Evolutionary conservation across 1,140 invertebrate species (phyloP).

Genomic region (silkworm (Bombyx mori)): DNA sequence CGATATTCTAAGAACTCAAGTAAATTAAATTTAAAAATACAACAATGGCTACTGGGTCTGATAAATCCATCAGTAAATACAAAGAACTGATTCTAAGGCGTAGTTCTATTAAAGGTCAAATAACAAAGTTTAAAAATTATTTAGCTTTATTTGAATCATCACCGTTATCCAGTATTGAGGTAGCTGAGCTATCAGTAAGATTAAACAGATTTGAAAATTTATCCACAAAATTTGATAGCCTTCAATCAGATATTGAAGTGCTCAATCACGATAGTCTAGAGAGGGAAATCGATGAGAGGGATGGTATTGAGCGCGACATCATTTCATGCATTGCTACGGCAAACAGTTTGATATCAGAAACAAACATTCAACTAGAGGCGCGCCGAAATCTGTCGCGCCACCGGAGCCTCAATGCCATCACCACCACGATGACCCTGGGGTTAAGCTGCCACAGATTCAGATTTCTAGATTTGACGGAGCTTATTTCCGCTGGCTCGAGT

Average conservation of each 20-base stretch:
- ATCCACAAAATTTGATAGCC: constrained; percentile 9
- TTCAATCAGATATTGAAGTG: too few relatives aligned
- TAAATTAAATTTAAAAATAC: too few relatives aligned
- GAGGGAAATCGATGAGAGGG: too few relatives aligned
- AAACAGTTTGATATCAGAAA: constrained; percentile 13
- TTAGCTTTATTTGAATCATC: constrained; percentile 12
- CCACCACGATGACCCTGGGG: constrained; percentile 9
- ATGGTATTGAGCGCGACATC: constrained; percentile 20
- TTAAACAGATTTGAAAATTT: constrained; percentile 23
- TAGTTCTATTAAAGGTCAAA: constrained; percentile 16
- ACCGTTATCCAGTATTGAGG: constrained; percentile 16
- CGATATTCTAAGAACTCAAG: too few relatives aligned
- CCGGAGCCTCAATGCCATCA: constrained; percentile 4
- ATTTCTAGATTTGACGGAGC: constrained; percentile 32
- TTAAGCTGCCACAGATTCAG: constrained; percentile 30
- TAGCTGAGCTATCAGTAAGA: constrained; percentile 22
- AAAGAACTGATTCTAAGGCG: too few relatives aligned
- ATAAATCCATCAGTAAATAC: too few relatives aligned
- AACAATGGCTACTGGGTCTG: too few relatives aligned
- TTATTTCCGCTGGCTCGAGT: constrained; percentile 36
- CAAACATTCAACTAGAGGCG: not conserved
- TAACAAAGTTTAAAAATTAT: constrained; percentile 30
- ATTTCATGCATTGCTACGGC: constrained; percentile 20
- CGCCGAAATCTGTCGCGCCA: not conserved
- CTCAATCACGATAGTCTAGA: too few relatives aligned